Percentiles rank a stretch among this genome's conserved stretches.
Conservation (phyloP, 2,797 vertebrate species). For the Sebastes glaucus region DNA sequence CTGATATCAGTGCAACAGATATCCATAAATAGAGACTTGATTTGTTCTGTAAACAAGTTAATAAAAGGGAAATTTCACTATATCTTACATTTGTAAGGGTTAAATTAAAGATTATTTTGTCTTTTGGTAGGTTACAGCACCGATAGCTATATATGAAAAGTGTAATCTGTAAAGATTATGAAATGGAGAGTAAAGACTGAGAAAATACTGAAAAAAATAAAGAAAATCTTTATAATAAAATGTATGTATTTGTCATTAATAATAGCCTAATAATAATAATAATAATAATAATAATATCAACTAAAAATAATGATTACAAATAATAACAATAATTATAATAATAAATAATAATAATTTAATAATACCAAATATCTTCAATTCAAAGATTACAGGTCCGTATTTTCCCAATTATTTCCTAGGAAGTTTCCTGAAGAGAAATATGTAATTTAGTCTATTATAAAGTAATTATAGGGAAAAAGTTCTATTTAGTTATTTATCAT, state of each 20-base stretch:
- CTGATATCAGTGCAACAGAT: not conserved
- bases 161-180: not conserved
- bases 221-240: too few relatives aligned
- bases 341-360: not conserved
- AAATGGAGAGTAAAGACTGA: not conserved
- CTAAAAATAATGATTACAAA: too few relatives aligned
- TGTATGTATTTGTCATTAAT: too few relatives aligned
- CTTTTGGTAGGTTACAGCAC: not conserved
- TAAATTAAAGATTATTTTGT: not conserved
- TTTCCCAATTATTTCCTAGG: not conserved
- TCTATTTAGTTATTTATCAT: not conserved
- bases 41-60: not conserved
- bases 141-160: not conserved
- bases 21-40: not conserved
- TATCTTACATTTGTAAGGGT: not conserved
- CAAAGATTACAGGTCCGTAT: not conserved
- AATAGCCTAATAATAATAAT: not conserved
- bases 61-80: not conserved
- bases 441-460: not conserved
- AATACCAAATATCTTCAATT: not conserved
- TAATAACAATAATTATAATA: not conserved
- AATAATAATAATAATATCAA: too few relatives aligned
- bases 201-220: not conserved
- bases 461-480: not conserved
- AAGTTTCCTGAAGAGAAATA: not conserved